Conservation (phyloP, 1,140 invertebrate genomes). For the Zaprionus gabonicus region DNA sequence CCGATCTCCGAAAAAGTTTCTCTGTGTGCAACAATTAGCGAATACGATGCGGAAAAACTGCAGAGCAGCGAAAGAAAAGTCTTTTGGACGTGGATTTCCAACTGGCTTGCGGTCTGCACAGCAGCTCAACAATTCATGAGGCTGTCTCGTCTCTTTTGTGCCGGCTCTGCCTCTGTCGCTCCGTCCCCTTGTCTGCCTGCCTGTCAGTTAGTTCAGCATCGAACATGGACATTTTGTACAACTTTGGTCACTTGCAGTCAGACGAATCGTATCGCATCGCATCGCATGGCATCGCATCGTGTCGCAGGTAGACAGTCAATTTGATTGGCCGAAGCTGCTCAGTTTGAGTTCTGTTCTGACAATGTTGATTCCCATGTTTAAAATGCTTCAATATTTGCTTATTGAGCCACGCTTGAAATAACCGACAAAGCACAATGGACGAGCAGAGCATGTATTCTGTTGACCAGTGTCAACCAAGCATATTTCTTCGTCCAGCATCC, state of each 20-base stretch:
- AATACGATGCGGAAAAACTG: conserved; percentile 51
- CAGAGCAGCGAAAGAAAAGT: conserved; percentile 11
- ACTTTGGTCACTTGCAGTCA: neutral
- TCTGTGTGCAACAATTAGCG: conserved; percentile 41
- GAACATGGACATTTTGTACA: conserved; percentile 19
- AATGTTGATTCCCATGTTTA: conserved; percentile 42
- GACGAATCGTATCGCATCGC: neutral
- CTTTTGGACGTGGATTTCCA: conserved; percentile 15
- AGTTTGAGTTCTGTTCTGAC: conserved; percentile 19
- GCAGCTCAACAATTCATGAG: conserved; percentile 63
- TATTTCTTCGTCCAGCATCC: neutral
- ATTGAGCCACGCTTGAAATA: conserved; percentile 60
- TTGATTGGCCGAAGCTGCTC: conserved; percentile 40
- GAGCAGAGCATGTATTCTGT: conserved; percentile 7
- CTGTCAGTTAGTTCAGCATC: neutral
- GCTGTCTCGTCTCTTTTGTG: conserved; percentile 23
- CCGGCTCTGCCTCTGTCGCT: too few species aligned
- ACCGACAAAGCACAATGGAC: conserved; percentile 27
- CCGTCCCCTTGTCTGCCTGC: neutral
- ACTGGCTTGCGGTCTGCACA: conserved; percentile 3
- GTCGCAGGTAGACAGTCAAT: conserved; percentile 10
- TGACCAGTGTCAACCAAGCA: neutral
- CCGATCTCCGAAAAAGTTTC: neutral
- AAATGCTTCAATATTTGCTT: conserved; percentile 67
- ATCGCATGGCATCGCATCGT: neutral